Evolutionary conservation across 1,140 invertebrate species (phyloP), one percentile per base, ranked within the genome.

Genomic region (Zaprionus kolodkinae): DNA sequence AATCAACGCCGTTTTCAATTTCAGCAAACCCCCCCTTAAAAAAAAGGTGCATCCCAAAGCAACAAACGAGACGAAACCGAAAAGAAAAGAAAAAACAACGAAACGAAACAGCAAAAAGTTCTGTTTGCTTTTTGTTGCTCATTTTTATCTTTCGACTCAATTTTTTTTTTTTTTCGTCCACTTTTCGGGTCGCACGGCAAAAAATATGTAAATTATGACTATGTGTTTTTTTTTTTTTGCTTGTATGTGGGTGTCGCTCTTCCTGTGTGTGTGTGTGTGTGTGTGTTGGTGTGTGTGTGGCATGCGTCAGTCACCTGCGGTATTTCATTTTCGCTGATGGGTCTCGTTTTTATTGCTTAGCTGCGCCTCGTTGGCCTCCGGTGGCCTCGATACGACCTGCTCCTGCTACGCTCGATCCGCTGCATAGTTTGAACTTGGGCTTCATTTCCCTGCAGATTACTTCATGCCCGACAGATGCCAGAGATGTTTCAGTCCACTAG

Each of bases 1-100:
- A 88, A 88, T 88, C 85, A 88, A 88, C 84, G 84, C 85, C 80
- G 84, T 88, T 88, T 88, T 88, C 84, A 89, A 89, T 88, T 88
- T 88, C 84, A 88, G 59, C 73, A 65, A 82, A 83, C 74, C 69
- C 45, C 50, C 43, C 62, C 81, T 15, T n/a, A 12, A 40, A 64
- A 83, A 75, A 75, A 77, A 78, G 73, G 76, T 77, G 80, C 70
- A 80, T 88, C 67, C 57, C 55, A 68, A 78, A 78, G 59, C 48
- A 43, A 66, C 38, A 56, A 50, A 54, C n/a, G 52, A 43, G 36
- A 54, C 35, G 13, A 21, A 21, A 21, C 21, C 21, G 21, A 30
- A 30, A 30, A 30, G 6, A 30, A 3, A 30, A 30, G 6, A 30
- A 30, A 30, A 30, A 30, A 30, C 27, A 50, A 54, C n/a, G 52